These are phyloP conservation scores for Andrena hattorfiana DNA, from an alignment of 2,888 invertebrate species.

Conservation along the genomic window DNA sequence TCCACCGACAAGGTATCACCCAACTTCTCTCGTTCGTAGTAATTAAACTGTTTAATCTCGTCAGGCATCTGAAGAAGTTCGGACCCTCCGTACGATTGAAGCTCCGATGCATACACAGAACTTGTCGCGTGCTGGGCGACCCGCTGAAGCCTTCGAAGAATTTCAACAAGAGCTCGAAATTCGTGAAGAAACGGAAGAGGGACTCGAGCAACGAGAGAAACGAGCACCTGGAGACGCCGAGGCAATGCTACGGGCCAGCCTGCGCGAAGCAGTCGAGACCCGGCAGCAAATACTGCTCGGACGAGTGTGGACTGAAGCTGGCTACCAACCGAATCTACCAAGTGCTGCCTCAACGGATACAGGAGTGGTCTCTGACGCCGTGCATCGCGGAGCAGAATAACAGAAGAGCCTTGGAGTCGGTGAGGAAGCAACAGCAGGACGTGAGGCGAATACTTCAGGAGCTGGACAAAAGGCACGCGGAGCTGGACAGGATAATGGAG, in stretches of 20 bases:
- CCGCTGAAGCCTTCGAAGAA: slow-evolving; percentile 82
- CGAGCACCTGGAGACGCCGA: slow-evolving; percentile 84
- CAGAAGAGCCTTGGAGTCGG: slow-evolving; percentile 89
- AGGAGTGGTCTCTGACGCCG: slow-evolving; percentile 96
- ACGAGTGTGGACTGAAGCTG: slow-evolving; percentile 95
- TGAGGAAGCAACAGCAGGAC: slow-evolving; percentile 92
- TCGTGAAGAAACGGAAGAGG: slow-evolving; percentile 80
- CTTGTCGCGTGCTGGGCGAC: slow-evolving; percentile 84
- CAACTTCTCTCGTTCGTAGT: not conserved
- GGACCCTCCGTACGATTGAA: slow-evolving; percentile 86
- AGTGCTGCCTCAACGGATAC: slow-evolving; percentile 93
- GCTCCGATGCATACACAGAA: slow-evolving; percentile 86
- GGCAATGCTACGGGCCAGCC: slow-evolving; percentile 97
- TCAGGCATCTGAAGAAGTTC: slow-evolving; percentile 86
- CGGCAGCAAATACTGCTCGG: slow-evolving; percentile 97
- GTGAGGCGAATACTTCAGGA: slow-evolving; percentile 93
- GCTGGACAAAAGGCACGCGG: slow-evolving; percentile 91
- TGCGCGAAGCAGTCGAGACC: slow-evolving; percentile 92
- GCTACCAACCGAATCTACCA: slow-evolving; percentile 94
- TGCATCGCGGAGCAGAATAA: slow-evolving; percentile 95
- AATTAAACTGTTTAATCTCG: not conserved
- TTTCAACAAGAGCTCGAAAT: slow-evolving; percentile 79
- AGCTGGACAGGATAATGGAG: slow-evolving; percentile 93
- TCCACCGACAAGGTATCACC: not conserved
- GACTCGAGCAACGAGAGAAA: slow-evolving; percentile 83